Evolutionary conservation across 2,797 vertebrate genomes (phyloP).

Genomic region (Takifugu rubripes): DNA sequence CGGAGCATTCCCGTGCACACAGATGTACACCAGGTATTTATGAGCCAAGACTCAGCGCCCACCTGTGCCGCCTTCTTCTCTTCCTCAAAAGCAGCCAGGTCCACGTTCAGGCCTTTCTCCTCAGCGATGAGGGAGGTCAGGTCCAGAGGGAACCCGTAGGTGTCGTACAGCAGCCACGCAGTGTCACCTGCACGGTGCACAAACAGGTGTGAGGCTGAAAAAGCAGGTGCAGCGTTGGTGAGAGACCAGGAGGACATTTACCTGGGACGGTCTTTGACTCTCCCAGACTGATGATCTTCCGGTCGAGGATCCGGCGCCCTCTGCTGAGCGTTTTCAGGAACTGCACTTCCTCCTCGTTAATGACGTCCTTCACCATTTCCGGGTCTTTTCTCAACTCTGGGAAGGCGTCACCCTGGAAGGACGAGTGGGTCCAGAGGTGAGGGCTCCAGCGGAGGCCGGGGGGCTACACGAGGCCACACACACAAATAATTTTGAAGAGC

Average conservation of each 20-base stretch:
- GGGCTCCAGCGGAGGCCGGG: no score
- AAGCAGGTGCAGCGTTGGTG: neutral
- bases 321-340: constrained; percentile 97
- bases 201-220: neutral
- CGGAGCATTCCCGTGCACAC: no score
- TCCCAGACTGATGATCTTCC: constrained; percentile 92
- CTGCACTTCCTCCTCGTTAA: constrained; percentile 95
- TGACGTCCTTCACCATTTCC: constrained; percentile 94
- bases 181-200: constrained; percentile 83
- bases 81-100: constrained; percentile 90
- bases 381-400: constrained; percentile 96
- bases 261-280: constrained; percentile 89
- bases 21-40: no score
- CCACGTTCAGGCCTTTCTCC: constrained; percentile 90
- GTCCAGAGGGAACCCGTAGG: constrained; percentile 94
- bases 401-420: constrained; percentile 87
- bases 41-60: neutral
- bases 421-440: neutral
- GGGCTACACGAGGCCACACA: neutral
- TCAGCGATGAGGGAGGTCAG: constrained; percentile 95
- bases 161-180: constrained; percentile 96
- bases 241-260: constrained; percentile 35
- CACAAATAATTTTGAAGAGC: constrained; percentile 12
- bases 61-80: constrained; percentile 96
- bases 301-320: constrained; percentile 91